Evolutionary conservation across 2,113 vertebrate species (phyloP).

Genomic region (Eclectus roratus): DNA sequence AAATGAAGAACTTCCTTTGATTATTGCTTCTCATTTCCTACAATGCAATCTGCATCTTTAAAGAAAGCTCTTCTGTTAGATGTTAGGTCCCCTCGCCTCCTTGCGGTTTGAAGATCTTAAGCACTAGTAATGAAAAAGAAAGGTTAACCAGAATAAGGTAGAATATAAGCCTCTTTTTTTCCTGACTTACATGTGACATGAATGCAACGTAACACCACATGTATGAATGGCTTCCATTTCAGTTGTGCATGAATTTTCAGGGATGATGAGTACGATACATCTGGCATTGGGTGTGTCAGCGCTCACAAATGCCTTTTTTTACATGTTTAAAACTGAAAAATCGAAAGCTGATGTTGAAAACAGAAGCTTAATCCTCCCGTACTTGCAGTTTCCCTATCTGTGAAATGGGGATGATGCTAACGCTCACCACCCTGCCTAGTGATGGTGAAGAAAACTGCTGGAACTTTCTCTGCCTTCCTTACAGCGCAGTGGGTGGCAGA

Average conservation of each 20-base stretch:
- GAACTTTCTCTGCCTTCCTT: background rate
- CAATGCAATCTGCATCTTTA: conserved; percentile 41
- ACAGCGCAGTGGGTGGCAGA: background rate
- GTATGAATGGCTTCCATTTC: background rate
- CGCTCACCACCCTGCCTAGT: background rate
- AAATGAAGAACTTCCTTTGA: conserved; percentile 51
- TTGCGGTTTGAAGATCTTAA: background rate
- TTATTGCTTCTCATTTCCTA: conserved; percentile 40
- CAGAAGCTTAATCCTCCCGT: background rate
- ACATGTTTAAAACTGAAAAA: background rate
- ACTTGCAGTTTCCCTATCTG: background rate
- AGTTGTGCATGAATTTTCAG: background rate
- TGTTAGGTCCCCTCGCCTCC: background rate
- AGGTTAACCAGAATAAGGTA: background rate
- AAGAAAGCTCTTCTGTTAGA: background rate
- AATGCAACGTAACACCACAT: background rate
- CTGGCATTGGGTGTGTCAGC: background rate
- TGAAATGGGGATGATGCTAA: background rate
- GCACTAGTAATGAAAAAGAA: background rate
- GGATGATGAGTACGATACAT: background rate
- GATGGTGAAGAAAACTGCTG: background rate
- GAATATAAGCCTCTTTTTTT: background rate
- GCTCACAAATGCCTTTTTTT: background rate
- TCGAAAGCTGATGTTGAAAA: background rate
- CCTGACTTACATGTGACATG: accelerated